Evolutionary conservation across 1,140 invertebrate genomes (phyloP).

Genomic region (Lepidostoma basale): DNA sequence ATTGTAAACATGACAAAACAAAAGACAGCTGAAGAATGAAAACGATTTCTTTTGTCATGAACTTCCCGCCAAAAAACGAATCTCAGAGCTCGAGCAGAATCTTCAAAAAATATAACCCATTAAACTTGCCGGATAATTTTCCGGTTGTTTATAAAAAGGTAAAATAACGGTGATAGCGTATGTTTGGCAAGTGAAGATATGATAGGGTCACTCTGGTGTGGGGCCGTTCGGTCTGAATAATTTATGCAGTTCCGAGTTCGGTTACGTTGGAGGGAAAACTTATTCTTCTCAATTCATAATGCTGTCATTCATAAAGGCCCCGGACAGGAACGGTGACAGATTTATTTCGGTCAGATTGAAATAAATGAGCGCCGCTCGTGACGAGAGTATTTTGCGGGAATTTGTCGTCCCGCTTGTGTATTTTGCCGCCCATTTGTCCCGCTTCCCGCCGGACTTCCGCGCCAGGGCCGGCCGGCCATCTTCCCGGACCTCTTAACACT

Average conservation of each 20-base stretch:
- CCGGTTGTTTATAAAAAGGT: no score
- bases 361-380: slow-evolving; percentile 33
- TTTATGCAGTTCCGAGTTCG: neutral
- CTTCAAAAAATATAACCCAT: neutral
- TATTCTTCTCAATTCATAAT: slow-evolving; percentile 35
- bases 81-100: neutral
- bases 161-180: no score
- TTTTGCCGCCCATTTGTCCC: slow-evolving; percentile 25
- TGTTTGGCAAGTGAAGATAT: no score
- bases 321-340: slow-evolving; percentile 27
- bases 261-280: slow-evolving; percentile 24
- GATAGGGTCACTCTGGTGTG: neutral
- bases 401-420: slow-evolving; percentile 23
- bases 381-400: slow-evolving; percentile 29
- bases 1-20: slow-evolving; percentile 13
- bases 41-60: slow-evolving; percentile 14
- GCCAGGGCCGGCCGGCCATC: neutral
- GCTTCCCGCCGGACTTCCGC: slow-evolving; percentile 3
- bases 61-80: slow-evolving; percentile 16
- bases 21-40: slow-evolving; percentile 19
- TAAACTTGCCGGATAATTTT: no score
- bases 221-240: neutral
- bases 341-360: slow-evolving; percentile 40
- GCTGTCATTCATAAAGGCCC: slow-evolving; percentile 35
- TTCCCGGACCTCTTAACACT: no score